Evolutionary conservation across 2,888 invertebrate species (phyloP).

Genomic region (Rhamphomyia laevipes): DNA sequence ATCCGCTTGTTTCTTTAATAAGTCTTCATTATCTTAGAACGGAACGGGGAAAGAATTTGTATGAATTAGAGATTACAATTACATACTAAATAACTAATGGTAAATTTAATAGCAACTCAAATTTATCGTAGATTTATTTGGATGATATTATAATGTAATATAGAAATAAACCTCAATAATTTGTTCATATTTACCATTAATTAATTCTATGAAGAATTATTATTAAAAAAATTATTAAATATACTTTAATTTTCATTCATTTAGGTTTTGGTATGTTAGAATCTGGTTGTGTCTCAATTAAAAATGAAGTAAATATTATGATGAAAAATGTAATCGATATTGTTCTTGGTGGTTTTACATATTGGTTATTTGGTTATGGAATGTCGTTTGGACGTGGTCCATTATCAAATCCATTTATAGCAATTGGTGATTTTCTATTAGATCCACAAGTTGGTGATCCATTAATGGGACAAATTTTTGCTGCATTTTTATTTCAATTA

Average conservation of each 20-base stretch:
- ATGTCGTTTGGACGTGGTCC: constrained; percentile 72
- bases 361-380: constrained; percentile 92
- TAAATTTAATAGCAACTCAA: too few relatives aligned
- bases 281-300: constrained; percentile 82
- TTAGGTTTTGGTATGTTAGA: constrained; percentile 88
- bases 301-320: constrained; percentile 95
- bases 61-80: too few relatives aligned
- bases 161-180: too few relatives aligned
- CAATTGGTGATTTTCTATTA: constrained; percentile 70
- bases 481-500: constrained; percentile 81
- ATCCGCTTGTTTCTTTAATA: too few relatives aligned
- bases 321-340: constrained; percentile 94
- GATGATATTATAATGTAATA: too few relatives aligned
- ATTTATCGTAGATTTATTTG: too few relatives aligned
- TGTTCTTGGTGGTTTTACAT: constrained; percentile 75
- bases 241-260: constrained; percentile 12
- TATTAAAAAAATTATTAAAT: too few relatives aligned
- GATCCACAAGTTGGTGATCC: constrained; percentile 63
- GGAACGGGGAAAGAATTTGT: too few relatives aligned
- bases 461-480: constrained; percentile 73
- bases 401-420: constrained; percentile 67
- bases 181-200: too few relatives aligned
- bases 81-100: too few relatives aligned
- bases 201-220: too few relatives aligned
- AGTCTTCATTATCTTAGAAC: too few relatives aligned